A percentile compares a stretch with the other conserved stretches of the same genome.
phyloP scores from a whole-genome alignment of 2,797 vertebrate genomes.

The Sebastes dallii region DNA sequence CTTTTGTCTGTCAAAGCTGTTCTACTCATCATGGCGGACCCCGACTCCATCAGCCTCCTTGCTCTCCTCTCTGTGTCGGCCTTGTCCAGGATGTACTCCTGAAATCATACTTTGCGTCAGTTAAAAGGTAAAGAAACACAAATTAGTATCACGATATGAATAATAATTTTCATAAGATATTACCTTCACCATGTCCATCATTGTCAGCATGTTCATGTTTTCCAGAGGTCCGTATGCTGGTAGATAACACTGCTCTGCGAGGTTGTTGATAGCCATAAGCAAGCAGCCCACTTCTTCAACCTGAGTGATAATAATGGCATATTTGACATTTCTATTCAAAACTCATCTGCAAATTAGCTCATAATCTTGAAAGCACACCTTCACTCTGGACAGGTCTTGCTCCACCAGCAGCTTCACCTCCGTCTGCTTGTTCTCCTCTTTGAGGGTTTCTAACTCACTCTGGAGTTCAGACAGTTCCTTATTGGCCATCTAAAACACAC shows the following conservation, averaged over 20 bases:
- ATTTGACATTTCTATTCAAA: background rate
- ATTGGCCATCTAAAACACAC: slow-evolving; percentile 68
- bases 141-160: background rate
- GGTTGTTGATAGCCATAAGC: slow-evolving; percentile 73
- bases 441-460: slow-evolving; percentile 68
- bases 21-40: slow-evolving; percentile 38
- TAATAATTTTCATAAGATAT: background rate
- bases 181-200: slow-evolving; percentile 86
- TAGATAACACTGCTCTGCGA: slow-evolving; percentile 82
- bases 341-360: background rate
- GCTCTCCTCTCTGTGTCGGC: slow-evolving; percentile 68
- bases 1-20: slow-evolving; percentile 53
- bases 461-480: slow-evolving; percentile 81
- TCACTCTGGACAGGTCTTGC: slow-evolving; percentile 72
- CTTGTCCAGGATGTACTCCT: slow-evolving; percentile 85
- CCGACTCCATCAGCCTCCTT: slow-evolving; percentile 44
- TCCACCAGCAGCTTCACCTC: slow-evolving; percentile 68
- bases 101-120: slow-evolving; percentile 6
- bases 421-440: slow-evolving; percentile 74
- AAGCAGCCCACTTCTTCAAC: slow-evolving; percentile 72
- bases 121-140: background rate
- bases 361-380: slow-evolving; percentile 63
- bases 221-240: slow-evolving; percentile 63
- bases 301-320: slow-evolving; percentile 58
- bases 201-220: slow-evolving; percentile 65